Conservation (phyloP, 1,140 invertebrate genomes). For the Andrena cerasifolii region DNA sequence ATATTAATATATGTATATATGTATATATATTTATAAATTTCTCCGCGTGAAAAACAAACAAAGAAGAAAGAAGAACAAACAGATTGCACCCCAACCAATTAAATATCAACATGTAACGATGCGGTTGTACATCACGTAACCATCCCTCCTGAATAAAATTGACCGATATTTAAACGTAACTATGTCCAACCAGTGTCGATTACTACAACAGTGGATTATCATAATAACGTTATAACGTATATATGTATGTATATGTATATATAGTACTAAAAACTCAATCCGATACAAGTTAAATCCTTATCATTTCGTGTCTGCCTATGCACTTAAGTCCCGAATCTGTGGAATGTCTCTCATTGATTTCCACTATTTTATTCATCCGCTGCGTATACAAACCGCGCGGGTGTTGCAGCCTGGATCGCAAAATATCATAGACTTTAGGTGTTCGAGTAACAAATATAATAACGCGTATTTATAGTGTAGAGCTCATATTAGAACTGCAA, state of each 20-base stretch:
- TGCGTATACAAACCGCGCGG: slow-evolving; percentile 63
- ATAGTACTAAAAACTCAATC: slow-evolving; percentile 74
- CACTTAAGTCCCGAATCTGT: slow-evolving; percentile 81
- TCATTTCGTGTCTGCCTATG: slow-evolving; percentile 69
- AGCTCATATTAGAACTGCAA: slow-evolving; percentile 74
- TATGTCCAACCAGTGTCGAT: slow-evolving; percentile 76
- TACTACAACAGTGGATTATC: slow-evolving; percentile 75
- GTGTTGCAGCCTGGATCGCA: slow-evolving; percentile 67
- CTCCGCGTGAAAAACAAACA: slow-evolving; percentile 66
- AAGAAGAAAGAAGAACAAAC: slow-evolving; percentile 75
- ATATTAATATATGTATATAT: slow-evolving; percentile 57
- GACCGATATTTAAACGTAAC: slow-evolving; percentile 71
- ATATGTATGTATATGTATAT: slow-evolving; percentile 23
- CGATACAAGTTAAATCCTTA: slow-evolving; percentile 60
- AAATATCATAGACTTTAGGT: slow-evolving; percentile 76
- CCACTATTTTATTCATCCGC: slow-evolving; percentile 73
- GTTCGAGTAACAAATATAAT: slow-evolving; percentile 74
- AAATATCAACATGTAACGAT: slow-evolving; percentile 80
- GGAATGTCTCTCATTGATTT: slow-evolving; percentile 80
- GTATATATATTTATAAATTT: slow-evolving; percentile 49
- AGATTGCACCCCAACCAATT: slow-evolving; percentile 81
- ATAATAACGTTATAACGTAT: slow-evolving; percentile 14
- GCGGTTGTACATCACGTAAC: slow-evolving; percentile 75
- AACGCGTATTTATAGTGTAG: slow-evolving; percentile 74
- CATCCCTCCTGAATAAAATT: slow-evolving; percentile 77